Conservation (phyloP, 2,113 vertebrate species). For the Sorex araneus region DNA sequence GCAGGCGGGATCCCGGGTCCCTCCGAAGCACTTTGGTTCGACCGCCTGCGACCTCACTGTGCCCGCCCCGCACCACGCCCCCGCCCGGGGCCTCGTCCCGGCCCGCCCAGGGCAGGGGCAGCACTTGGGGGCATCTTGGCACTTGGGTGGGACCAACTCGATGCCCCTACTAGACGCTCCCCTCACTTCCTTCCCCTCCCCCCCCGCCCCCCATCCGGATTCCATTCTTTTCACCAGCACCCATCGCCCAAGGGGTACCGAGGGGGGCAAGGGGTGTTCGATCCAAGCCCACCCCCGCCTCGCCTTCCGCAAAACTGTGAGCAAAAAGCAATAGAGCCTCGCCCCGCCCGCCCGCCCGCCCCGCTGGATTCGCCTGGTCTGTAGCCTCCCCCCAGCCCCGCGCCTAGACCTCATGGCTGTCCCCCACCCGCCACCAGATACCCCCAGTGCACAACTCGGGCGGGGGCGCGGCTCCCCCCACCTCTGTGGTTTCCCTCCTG, state of each 20-base stretch:
- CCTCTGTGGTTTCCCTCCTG: slow-evolving; percentile 67
- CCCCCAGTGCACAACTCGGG: slow-evolving; percentile 77
- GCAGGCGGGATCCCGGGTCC: slow-evolving; percentile 82
- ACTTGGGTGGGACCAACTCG: slow-evolving; percentile 84
- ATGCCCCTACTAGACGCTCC: slow-evolving; percentile 73
- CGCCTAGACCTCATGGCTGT: slow-evolving; percentile 73
- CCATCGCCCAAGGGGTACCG: slow-evolving; percentile 84
- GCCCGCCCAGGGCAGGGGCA: slow-evolving; percentile 59
- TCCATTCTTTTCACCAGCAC: slow-evolving; percentile 87
- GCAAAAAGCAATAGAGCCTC: slow-evolving; percentile 86
- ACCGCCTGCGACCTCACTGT: slow-evolving; percentile 85
- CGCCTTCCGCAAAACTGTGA: slow-evolving; percentile 87
- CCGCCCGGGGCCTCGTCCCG: slow-evolving; percentile 61
- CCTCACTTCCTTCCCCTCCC: slow-evolving; percentile 69
- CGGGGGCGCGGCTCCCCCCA: slow-evolving; percentile 68
- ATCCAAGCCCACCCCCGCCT: slow-evolving; percentile 82
- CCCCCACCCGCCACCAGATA: slow-evolving; percentile 55
- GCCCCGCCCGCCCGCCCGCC: slow-evolving; percentile 63
- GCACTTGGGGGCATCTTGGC: slow-evolving; percentile 78
- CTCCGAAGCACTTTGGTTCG: slow-evolving; percentile 83
- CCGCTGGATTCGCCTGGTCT: slow-evolving; percentile 77
- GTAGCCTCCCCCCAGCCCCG: slow-evolving; percentile 65
- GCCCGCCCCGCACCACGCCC: slow-evolving; percentile 78
- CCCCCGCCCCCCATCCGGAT: slow-evolving; percentile 74
- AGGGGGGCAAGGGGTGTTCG: slow-evolving; percentile 85